These are phyloP conservation scores for Julus scanicus DNA, from an alignment of 2,888 invertebrate genomes.

Conservation along the genomic window DNA sequence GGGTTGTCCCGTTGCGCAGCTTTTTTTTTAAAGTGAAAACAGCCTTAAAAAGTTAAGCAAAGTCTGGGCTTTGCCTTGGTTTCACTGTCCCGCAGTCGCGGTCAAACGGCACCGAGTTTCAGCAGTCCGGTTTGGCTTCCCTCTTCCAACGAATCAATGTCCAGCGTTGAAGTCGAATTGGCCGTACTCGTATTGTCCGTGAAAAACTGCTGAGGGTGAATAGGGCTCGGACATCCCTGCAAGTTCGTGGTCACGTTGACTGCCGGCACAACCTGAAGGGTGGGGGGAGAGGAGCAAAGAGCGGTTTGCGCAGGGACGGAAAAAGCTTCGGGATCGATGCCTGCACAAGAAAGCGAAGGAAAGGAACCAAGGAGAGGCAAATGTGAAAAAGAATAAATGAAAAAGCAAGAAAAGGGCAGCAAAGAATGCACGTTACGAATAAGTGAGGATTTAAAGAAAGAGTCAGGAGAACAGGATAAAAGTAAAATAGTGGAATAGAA, in stretches of 20 bases:
- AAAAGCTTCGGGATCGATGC: background rate
- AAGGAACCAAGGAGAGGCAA: background rate
- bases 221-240: background rate
- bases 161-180: constrained; percentile 76
- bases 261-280: background rate
- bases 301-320: constrained; percentile 77
- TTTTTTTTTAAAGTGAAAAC: constrained; percentile 15
- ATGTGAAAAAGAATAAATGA: background rate
- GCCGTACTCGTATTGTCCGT: constrained; percentile 50
- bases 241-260: background rate
- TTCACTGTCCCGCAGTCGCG: background rate
- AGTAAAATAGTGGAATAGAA: background rate
- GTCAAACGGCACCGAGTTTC: constrained; percentile 58
- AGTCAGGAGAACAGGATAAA: background rate
- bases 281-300: constrained; percentile 72
- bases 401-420: background rate
- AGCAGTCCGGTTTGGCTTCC: constrained; percentile 62
- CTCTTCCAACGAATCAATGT: constrained; percentile 86
- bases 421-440: background rate
- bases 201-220: constrained; percentile 51
- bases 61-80: background rate
- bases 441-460: background rate
- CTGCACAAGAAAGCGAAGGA: background rate
- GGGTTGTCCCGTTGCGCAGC: background rate
- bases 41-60: background rate